A percentile compares a stretch with the other conserved stretches of the same genome.
These are phyloP conservation scores for Microplitis demolitor DNA, from an alignment of 1,140 invertebrate genomes.

Conservation along the genomic window DNA sequence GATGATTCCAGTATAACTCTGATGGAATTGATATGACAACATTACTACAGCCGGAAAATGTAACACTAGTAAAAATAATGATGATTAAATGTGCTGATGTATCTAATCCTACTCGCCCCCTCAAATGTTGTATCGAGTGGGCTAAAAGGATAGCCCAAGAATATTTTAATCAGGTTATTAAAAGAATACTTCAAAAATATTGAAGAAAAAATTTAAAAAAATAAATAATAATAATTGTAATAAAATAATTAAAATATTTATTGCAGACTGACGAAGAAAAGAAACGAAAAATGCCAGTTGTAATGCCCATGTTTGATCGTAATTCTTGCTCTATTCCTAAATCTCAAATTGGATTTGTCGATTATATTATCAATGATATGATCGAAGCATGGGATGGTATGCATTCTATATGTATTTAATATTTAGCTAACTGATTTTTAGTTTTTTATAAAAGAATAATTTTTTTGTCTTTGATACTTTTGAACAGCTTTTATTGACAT, in stretches of 20 bases:
- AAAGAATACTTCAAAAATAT: neutral
- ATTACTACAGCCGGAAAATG: slow-evolving; percentile 75
- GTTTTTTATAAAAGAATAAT: too few species aligned
- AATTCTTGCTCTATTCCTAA: slow-evolving; percentile 92
- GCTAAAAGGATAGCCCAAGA: slow-evolving; percentile 87
- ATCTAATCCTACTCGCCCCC: slow-evolving; percentile 88
- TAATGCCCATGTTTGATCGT: slow-evolving; percentile 96
- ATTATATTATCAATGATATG: slow-evolving; percentile 96
- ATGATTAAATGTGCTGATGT: slow-evolving; percentile 98
- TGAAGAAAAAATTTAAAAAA: neutral
- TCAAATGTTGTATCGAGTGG: slow-evolving; percentile 88
- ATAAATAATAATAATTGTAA: neutral
- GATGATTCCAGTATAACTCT: slow-evolving; percentile 41
- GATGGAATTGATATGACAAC: slow-evolving; percentile 61
- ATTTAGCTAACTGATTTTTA: slow-evolving; percentile 22
- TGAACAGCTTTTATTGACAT: slow-evolving; percentile 86
- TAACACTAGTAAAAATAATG: slow-evolving; percentile 86
- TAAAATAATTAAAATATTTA: neutral
- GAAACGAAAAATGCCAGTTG: slow-evolving; percentile 79
- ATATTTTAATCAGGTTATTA: slow-evolving; percentile 81
- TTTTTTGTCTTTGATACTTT: too few species aligned
- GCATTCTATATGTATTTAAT: slow-evolving; percentile 39
- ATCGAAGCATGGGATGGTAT: slow-evolving; percentile 95
- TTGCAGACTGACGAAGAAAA: slow-evolving; percentile 93
- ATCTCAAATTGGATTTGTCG: slow-evolving; percentile 95